Evolutionary conservation across 2,888 invertebrate genomes (phyloP), one percentile per base, ranked within the genome.

Genomic region (Oscheius sp.): DNA sequence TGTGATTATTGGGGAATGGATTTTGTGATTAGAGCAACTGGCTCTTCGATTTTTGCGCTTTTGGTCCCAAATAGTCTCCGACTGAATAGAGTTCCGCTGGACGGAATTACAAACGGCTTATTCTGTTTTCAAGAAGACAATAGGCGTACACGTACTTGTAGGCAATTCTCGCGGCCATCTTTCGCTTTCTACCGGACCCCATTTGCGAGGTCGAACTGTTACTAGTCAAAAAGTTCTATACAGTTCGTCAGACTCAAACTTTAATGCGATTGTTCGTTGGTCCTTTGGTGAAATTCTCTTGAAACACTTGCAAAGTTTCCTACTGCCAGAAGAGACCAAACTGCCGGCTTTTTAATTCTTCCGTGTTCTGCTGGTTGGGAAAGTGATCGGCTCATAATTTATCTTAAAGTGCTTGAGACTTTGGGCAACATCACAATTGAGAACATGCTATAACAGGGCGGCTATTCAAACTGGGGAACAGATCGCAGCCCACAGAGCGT

Each of bases 401-500:
- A 53, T 53, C 53, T 42, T 3, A 3, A 42, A 42, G 7, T 42
- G 53, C 53, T 37, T 63, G 63, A 21, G 48, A 47, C 33, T 60
- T n/a, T 9, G 42, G 21, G 42, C 42, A 42, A 42, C 37, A 10
- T 33, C 60, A 33, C n/a, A 1, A 33, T 37, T 60, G 32, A 48
- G 42, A 35, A 42, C n/a, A 35, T 60, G 60, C 37, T 13, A 50
- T 65, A 29, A 65, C 50, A 50, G 65, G 48, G 29, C 65, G 48
- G 35, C 68, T 68, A 68, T 68, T 68, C 68, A 68, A 68, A 55
- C 55, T 55, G 9, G 53, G 7, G 60, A 33, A 37, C n/a, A 33
- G 65, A 65, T 65, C 65, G 65, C 32, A 21, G n/a, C 42, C 55
- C 70, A 70, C 48, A 58, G 57, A 48, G 70, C 58, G 70, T 70